Conservation (phyloP, 2,113 vertebrate species). For the Scatophagus argus region DNA sequence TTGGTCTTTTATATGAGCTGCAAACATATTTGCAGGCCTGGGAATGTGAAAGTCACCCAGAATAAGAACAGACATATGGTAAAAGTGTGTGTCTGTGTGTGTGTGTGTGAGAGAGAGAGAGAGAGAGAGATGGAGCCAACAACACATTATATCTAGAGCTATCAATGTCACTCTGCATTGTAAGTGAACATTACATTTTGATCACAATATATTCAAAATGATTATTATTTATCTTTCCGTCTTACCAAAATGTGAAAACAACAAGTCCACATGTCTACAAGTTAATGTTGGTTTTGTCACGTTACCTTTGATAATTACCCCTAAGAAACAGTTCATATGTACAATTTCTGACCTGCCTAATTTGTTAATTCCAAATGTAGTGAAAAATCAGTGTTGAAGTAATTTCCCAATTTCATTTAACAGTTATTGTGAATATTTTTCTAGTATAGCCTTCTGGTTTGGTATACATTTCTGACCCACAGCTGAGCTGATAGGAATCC, state of each 20-base stretch:
- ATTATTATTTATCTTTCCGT: background rate
- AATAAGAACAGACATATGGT: constrained; percentile 34
- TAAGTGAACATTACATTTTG: background rate
- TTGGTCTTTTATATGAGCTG: constrained; percentile 65
- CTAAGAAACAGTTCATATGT: background rate
- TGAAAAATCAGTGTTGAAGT: no score
- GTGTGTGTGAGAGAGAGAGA: background rate
- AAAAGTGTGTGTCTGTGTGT: constrained; percentile 5
- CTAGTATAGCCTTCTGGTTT: no score
- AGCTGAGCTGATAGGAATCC: no score
- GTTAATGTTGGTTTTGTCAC: background rate
- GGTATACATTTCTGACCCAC: no score
- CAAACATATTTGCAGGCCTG: constrained; percentile 57
- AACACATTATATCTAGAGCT: background rate
- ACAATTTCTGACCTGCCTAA: background rate
- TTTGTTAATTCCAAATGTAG: no score
- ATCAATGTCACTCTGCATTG: constrained; percentile 7
- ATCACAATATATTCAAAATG: background rate
- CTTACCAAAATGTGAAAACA: background rate
- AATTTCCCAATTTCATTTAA: no score
- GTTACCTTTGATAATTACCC: background rate
- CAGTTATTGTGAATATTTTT: no score
- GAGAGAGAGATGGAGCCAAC: no score
- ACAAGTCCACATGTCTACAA: background rate
- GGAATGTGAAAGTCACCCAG: constrained; percentile 57